A percentile compares a stretch with the other conserved stretches of the same genome.
These are phyloP conservation scores for Tapera naevia DNA, from an alignment of 2,797 vertebrate genomes.

Conservation along the genomic window DNA sequence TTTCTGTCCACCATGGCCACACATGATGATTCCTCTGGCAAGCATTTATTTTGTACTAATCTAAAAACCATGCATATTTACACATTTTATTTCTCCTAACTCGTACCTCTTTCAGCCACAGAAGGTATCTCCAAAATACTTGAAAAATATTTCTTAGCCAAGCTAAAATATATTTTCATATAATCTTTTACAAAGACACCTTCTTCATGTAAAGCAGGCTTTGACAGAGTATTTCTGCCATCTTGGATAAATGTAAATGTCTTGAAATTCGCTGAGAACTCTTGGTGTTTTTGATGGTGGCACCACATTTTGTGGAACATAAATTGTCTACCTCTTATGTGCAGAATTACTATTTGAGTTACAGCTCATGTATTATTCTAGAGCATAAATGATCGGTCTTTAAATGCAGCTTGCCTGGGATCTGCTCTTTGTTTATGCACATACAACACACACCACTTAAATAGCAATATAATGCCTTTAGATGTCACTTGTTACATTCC, in stretches of 20 bases:
- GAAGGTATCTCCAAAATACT: not conserved
- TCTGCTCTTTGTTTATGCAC: not conserved
- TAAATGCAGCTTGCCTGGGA: not conserved
- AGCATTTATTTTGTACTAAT: not conserved
- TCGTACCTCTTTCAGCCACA: not conserved
- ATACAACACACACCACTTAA: not conserved
- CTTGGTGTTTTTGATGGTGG: not conserved
- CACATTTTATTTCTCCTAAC: not conserved
- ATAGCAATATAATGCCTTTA: not conserved
- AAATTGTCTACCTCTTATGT: not conserved
- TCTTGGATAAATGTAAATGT: not conserved
- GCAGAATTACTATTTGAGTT: not conserved
- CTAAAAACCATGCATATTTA: not conserved
- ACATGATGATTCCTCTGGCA: not conserved
- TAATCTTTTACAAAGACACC: not conserved
- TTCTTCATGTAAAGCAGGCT: not conserved
- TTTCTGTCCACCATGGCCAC: not conserved
- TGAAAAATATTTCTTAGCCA: not conserved
- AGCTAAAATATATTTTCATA: not conserved
- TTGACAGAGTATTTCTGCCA: not conserved
- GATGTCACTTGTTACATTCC: not conserved
- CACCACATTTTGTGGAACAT: not conserved
- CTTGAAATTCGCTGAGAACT: not conserved
- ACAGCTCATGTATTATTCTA: not conserved
- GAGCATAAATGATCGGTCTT: not conserved